Percentiles rank a stretch among this genome's conserved stretches.
Conservation (phyloP, 2,888 invertebrate genomes). For the Neoaliturus tenellus region DNA sequence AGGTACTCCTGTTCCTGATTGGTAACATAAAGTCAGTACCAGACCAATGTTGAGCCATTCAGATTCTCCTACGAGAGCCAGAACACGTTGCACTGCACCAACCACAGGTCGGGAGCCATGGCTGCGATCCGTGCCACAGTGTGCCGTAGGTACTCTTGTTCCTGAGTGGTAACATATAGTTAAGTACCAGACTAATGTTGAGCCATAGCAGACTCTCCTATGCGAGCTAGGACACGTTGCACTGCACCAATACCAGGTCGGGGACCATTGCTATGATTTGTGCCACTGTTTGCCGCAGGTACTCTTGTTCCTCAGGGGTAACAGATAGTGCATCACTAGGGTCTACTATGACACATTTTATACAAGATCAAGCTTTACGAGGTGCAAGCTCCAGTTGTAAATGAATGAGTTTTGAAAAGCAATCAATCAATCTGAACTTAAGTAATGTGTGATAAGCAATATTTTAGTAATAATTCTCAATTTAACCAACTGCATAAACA, state of each 20-base stretch:
- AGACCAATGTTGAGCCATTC: constrained; percentile 88
- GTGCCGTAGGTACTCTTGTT: constrained; percentile 89
- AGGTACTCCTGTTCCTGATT: constrained; percentile 90
- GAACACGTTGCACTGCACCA: constrained; percentile 84
- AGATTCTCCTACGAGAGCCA: constrained; percentile 91
- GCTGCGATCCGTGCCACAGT: constrained; percentile 91
- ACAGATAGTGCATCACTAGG: too few species aligned
- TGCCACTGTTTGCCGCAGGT: constrained; percentile 88
- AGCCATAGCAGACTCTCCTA: constrained; percentile 88
- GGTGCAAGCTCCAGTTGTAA: too few species aligned
- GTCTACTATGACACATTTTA: too few species aligned
- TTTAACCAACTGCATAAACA: too few species aligned
- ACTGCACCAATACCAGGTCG: constrained; percentile 92
- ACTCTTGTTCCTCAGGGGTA: constrained; percentile 84
- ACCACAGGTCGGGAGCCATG: constrained; percentile 89
- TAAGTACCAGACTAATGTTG: constrained; percentile 91
- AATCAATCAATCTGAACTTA: too few species aligned
- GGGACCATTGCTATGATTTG: constrained; percentile 91
- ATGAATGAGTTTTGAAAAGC: too few species aligned
- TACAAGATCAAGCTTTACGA: too few species aligned
- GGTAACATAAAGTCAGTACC: constrained; percentile 69
- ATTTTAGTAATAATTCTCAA: too few species aligned
- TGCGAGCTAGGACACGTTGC: constrained; percentile 79
- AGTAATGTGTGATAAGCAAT: too few species aligned
- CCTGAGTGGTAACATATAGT: too few species aligned